Conservation (phyloP, 2,797 vertebrate species). For the Allobates femoralis region DNA sequence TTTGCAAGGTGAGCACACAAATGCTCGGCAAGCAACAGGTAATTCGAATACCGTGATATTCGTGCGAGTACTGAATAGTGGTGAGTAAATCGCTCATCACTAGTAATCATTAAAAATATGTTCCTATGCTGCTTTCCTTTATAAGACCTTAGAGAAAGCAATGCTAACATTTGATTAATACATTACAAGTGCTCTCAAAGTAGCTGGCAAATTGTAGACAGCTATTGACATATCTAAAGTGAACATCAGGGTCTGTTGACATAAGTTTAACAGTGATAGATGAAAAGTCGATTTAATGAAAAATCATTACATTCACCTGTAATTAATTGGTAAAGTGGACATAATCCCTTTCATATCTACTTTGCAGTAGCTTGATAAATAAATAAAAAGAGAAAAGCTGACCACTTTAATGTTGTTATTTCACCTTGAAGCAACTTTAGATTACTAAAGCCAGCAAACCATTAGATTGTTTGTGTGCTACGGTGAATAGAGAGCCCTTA, state of each 20-base stretch:
- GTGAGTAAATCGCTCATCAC: too few relatives aligned
- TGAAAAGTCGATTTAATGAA: slow-evolving; percentile 50
- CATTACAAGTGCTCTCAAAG: neutral
- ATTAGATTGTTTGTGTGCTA: too few relatives aligned
- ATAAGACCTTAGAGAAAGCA: slow-evolving; percentile 3
- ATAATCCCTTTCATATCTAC: slow-evolving; percentile 28
- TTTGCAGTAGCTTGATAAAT: neutral
- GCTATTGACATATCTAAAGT: slow-evolving; percentile 49
- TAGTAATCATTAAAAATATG: too few relatives aligned
- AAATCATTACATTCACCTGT: slow-evolving; percentile 50
- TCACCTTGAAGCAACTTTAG: neutral
- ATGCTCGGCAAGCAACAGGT: too few relatives aligned
- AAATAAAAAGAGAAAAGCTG: neutral
- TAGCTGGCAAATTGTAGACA: slow-evolving; percentile 44
- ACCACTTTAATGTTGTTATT: neutral
- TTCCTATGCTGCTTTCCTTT: neutral
- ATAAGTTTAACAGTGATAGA: slow-evolving; percentile 48
- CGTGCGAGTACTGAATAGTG: too few relatives aligned
- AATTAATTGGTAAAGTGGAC: slow-evolving; percentile 44
- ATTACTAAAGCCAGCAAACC: neutral
- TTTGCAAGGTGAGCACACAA: too few relatives aligned
- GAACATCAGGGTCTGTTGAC: slow-evolving; percentile 55
- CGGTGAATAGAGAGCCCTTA: too few relatives aligned
- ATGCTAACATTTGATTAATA: slow-evolving; percentile 39
- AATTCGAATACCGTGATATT: too few relatives aligned